phyloP scores from a whole-genome alignment of 2,797 vertebrate genomes.

The Sebastes miniatus region DNA sequence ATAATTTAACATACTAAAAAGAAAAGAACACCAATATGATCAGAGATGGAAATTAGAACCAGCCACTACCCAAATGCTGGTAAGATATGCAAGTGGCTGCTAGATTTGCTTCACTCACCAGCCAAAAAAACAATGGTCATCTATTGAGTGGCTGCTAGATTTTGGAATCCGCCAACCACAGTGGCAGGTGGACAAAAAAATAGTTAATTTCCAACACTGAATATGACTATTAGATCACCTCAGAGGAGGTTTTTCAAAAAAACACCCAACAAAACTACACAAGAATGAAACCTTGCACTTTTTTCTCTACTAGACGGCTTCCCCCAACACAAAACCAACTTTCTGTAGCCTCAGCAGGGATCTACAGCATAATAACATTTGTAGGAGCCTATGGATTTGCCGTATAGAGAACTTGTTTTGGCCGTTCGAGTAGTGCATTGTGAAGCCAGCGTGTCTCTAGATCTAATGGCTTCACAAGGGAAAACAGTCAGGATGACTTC shows the following conservation, averaged over 20 bases:
- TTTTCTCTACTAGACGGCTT: slow-evolving; percentile 50
- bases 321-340: slow-evolving; percentile 86
- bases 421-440: slow-evolving; percentile 88
- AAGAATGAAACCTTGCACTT: slow-evolving; percentile 50
- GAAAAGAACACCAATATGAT: not conserved
- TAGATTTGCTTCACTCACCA: too few relatives aligned
- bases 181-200: too few relatives aligned
- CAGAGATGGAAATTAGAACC: too few relatives aligned
- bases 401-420: slow-evolving; percentile 85
- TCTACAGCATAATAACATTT: slow-evolving; percentile 86
- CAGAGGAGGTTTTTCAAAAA: not conserved
- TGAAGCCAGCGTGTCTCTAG: slow-evolving; percentile 87
- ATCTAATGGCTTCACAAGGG: slow-evolving; percentile 90
- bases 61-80: too few relatives aligned
- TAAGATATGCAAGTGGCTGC: too few relatives aligned
- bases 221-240: not conserved
- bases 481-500: slow-evolving; percentile 86
- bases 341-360: slow-evolving; percentile 87
- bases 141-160: too few relatives aligned
- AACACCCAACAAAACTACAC: slow-evolving; percentile 17
- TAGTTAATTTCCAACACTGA: too few relatives aligned
- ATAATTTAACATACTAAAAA: not conserved
- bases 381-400: slow-evolving; percentile 90
- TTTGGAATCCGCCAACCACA: too few relatives aligned
- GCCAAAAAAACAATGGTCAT: too few relatives aligned